These are phyloP conservation scores for Uloborus diversus DNA, from an alignment of 1,140 invertebrate species.

Conservation along the genomic window DNA sequence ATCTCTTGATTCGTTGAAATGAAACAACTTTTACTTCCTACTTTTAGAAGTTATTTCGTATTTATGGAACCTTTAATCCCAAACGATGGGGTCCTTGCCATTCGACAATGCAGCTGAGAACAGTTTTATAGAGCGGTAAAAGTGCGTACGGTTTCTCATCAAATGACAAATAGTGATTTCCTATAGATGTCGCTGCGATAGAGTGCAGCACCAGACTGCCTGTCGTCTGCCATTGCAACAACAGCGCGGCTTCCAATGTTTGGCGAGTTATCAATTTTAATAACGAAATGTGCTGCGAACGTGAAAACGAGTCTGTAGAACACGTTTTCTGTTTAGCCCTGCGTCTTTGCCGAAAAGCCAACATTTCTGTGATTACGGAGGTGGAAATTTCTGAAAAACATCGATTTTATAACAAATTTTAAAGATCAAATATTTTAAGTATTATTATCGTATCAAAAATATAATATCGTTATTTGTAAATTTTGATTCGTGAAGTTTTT, in stretches of 20 bases:
- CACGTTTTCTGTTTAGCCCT: neutral
- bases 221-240: slow-evolving; percentile 25
- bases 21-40: no score
- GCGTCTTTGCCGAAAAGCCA: neutral
- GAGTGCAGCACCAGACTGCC: slow-evolving; percentile 29
- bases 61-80: no score
- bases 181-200: slow-evolving; percentile 31
- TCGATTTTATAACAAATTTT: neutral
- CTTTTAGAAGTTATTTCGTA: no score
- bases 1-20: no score
- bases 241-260: neutral
- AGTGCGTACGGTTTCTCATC: neutral
- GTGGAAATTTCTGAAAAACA: neutral
- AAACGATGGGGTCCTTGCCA: no score
- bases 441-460: no score
- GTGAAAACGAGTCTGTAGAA: neutral
- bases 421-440: no score
- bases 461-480: no score
- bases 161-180: slow-evolving; percentile 39
- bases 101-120: no score
- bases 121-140: neutral
- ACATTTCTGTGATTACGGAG: neutral
- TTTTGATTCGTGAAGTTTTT: no score
- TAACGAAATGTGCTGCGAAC: neutral
- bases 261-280: neutral